Evolutionary conservation across 2,888 invertebrate genomes (phyloP), one percentile per base, ranked within the genome.

Genomic region (Nebria salina): DNA sequence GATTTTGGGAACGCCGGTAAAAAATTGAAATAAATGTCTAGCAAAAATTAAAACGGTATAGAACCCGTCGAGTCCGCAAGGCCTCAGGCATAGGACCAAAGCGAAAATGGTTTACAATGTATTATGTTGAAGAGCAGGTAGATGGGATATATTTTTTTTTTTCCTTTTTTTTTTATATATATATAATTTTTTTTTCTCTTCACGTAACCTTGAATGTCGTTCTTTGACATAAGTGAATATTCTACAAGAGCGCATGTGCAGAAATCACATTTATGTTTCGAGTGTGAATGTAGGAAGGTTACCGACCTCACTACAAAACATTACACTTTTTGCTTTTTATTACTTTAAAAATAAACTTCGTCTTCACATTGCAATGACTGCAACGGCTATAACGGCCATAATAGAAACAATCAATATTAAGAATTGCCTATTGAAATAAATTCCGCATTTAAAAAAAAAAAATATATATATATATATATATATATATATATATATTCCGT

Each of bases 191-290:
- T 54, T 54, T 54, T 7, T 54, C 11, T 75, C 68, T 66, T 65
- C 74, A 66, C 75, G 70, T 75, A 75, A 70, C 80, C 80, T 80
- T 80, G 80, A 80, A 75, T 80, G 75, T 74, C 75, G 80, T 80
- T 80, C 75, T 80, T 80, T 80, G 70, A 80, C 80, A 64, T 34
- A 80, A 70, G 68, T 68, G 65, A 70, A 34, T 34, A 70, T 70
- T 25, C 26, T 34, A 11, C 70, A 20, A 70, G 26, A 13, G 70
- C 70, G 34, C 70, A 70, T 70, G 70, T 34, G 20, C 70, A 70
- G 70, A 34, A 25, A 26, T 70, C 70, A 25, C 25, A 34, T 70
- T 34, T 70, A 70, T 70, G 70, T 70, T 70, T 70, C 34, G 70
- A 70, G 70, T 34, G 26, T 70, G 70, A 34, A 70, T 34, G 70